Base-by-base conservation (phyloP, 2,888 invertebrate genomes). In the Watsonalla binaria region DNA sequence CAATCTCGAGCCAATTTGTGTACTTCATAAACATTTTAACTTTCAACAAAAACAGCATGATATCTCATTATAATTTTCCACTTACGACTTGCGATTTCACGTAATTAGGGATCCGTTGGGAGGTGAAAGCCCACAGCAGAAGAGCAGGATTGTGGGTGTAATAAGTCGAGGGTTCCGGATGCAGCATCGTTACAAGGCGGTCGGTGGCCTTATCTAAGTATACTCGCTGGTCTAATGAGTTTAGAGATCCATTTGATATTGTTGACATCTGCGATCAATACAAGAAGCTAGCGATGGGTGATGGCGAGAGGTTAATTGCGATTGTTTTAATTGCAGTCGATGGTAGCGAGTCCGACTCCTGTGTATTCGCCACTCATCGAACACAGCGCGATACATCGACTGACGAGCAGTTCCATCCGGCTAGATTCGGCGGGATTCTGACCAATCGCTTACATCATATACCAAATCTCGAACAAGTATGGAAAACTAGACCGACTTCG, bases 101-200 rank as follows among this genome's bases (percentile, higher is more conserved):
- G 51, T 68, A 66, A 51, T 75, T 65, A 11, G 82, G 71, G 34
- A 89, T 89, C 61, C 87, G 70, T 45, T 76, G 70, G 0, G 90
- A 89, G 2, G 85, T 84, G 62, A 89, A 88, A 0, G 79, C 73
- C 90, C 90, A 90, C 49, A 89, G 61, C 54, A 90, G 56, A 54
- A 89, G 68, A 0, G 87, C 89, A 0, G 90, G 90, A 58, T 90
- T 81, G 55, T 90, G 90, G 0, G 90, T 88, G 59, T 90, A 90
- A 57, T 79, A 85, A 0, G 72, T 49, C 0, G 81, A 68, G 2
- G 85, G 82, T 24, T 86, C 78, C 7, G 88, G 85, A 50, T 74
- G 68, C 13, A 90, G 54, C 76, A 90, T 73, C 0, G 56, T 45
- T 0, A 86, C 68, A 0, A 90, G 59, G 0, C 83, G 80, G 15